Evolutionary conservation across 2,888 invertebrate genomes (phyloP), one percentile per base, ranked within the genome.

Genomic region (Tuta absoluta): DNA sequence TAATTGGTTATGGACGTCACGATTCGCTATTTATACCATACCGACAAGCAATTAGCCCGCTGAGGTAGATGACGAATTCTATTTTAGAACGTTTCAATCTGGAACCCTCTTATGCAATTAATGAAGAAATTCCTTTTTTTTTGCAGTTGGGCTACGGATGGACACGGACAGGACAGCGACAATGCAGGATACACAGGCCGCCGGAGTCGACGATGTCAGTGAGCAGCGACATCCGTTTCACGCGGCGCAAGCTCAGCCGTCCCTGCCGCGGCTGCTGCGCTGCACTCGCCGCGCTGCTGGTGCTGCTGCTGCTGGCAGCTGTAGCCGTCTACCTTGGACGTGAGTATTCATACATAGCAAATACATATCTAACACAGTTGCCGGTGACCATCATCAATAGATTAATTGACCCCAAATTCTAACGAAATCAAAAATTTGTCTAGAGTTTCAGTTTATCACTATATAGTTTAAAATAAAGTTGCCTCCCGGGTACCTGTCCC

Each of bases 211-310:
- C 96, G 66, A 87, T 96, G 75, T 96, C 97, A 0, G 96, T 96
- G 71, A 96, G 96, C 92, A 97, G 97, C 75, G 97, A 97, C 86
- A 97, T 97, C 82, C 93, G 97, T 72, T 97, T 97, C 87, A 97
- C 97, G 17, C 93, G 96, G 63, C 94, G 95, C 76, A 97, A 97
- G 87, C 92, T 97, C 72, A 95, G 96, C 71, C 95, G 96, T 64
- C 96, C 96, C 72, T 96, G 96, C 84, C 95, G 96, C 78, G 96
- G 97, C 75, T 97, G 97, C 76, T 97, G 97, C 86, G 97, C 96
- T 75, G 95, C 97, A 65, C 93, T 97, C 66, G 96, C 97, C 38
- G 95, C 96, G 19, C 95, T 97, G 78, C 93, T 98, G 62, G 93
- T 97, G 68, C 94, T 97, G 69, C 93, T 97, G 37, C 93, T 98